Base-by-base conservation (phyloP, 2,797 vertebrate species). In the Takifugu rubripes region DNA sequence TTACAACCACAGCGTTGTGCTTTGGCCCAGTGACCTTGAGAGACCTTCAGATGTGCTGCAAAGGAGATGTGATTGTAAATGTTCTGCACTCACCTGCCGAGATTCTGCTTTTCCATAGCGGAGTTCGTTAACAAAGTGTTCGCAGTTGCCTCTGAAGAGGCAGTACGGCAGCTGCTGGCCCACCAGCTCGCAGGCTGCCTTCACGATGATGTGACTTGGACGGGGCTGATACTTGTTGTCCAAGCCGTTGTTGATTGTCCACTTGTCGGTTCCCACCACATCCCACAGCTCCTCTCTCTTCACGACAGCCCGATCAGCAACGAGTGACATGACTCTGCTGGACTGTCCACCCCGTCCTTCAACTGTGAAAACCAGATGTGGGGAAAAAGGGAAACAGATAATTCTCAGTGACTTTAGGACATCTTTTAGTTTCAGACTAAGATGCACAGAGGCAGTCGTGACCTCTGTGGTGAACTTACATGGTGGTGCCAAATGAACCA, bases 51-150 rank as follows among this genome's bases (percentile, higher is more conserved):
- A 21, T 21, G 21, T 21, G 21, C 21, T 21, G 21, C 21, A 21
- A 36, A 12, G 33, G 33, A 12, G 33, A 31, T 31, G 6, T 31
- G 1, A 6, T 31, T 31, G 33, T 1, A 21, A 46, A 44, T 15
- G 14, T 44, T 46, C 2, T 3, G 6, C 17, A 74, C 77, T 2
- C 29, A 90, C 89, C 93, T 96, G 94, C 6, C 90, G 90, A 5
- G 93, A 94, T 59, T 91, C 86, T 0, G 90, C 5, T 15, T 91
- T 85, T 2, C 93, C 93, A 0, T 95, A 96, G 59, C 94, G 90
- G 63, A 96, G 75, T 24, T 91, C 87, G 0, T 86, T 97, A 51
- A 70, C 94, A 24, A 96, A 96, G 82, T 97, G 94, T 73, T 96
- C 94, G 3, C 95, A 97, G 88, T 96, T 97, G 0, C 77, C 47